Percentiles rank a stretch among this genome's conserved stretches.
Evolutionary conservation across 2,113 vertebrate species (phyloP).

Genomic region (Ancistrus triradiatus): DNA sequence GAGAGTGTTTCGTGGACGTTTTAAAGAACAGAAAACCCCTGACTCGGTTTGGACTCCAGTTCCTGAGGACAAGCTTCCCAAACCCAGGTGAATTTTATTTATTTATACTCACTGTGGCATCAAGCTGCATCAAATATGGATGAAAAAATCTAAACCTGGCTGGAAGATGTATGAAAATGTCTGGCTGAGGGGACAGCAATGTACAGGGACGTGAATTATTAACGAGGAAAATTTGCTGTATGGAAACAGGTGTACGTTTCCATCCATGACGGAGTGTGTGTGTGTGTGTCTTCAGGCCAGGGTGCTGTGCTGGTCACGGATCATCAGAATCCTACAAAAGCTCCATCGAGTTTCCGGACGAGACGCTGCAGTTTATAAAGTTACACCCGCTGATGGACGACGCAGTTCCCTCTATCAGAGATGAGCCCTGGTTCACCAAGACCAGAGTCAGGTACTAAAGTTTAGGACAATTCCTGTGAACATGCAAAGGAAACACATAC

Average conservation of each 20-base stretch:
- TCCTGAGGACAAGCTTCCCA: constrained; percentile 92
- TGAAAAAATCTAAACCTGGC: not conserved
- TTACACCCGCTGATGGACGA: constrained; percentile 96
- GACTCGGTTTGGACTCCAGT: constrained; percentile 97
- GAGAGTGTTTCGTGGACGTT: constrained; percentile 88
- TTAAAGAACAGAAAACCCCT: constrained; percentile 95
- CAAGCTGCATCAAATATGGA: not conserved
- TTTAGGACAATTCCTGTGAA: too few relatives aligned
- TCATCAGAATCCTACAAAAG: constrained; percentile 86
- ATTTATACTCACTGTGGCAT: not conserved
- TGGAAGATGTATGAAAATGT: not conserved
- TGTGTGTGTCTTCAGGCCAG: constrained; percentile 76
- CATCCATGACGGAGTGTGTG: constrained; percentile 29
- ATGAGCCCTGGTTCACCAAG: constrained; percentile 98
- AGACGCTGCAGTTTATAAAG: constrained; percentile 95
- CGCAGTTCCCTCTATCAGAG: constrained; percentile 83
- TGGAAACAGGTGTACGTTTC: constrained; percentile 18
- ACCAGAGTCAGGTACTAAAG: constrained; percentile 85
- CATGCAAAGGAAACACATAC: too few relatives aligned
- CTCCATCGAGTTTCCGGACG: constrained; percentile 94
- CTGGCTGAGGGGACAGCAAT: too few relatives aligned
- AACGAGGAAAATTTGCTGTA: constrained; percentile 59
- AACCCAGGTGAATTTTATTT: constrained; percentile 78
- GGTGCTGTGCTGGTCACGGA: constrained; percentile 89
- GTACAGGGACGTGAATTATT: constrained; percentile 58